A percentile compares a stretch with the other conserved stretches of the same genome.
Evolutionary conservation across 30 jellyfish, hydroid and myxozoan genomes (phyloP).

Genomic region (Aurelia sp.): DNA sequence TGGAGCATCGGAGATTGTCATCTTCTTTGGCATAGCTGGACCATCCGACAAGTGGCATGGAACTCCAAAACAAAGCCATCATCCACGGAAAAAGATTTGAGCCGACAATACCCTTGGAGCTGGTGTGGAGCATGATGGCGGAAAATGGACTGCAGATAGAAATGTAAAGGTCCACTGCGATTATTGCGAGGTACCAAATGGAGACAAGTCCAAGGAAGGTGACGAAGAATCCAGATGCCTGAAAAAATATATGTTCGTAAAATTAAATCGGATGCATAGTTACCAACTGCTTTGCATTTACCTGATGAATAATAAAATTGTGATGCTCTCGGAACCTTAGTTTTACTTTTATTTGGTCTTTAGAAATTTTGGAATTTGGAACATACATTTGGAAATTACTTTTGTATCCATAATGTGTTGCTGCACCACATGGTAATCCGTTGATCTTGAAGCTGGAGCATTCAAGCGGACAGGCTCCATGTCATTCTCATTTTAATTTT

Average conservation of each 20-base stretch:
- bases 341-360: too few relatives aligned
- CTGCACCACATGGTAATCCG: too few relatives aligned
- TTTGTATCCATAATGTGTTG: too few relatives aligned
- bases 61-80: conserved; percentile 68
- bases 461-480: too few relatives aligned
- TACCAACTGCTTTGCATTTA: too few relatives aligned
- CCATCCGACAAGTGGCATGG: conserved; percentile 80
- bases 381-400: too few relatives aligned
- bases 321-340: too few relatives aligned
- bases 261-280: neutral
- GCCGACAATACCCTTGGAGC: neutral
- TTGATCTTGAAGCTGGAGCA: too few relatives aligned
- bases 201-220: conserved; percentile 79
- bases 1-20: conserved; percentile 69
- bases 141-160: conserved; percentile 68
- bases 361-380: too few relatives aligned
- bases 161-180: conserved; percentile 60
- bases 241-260: neutral
- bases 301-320: too few relatives aligned
- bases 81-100: conserved; percentile 57
- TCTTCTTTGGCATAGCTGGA: conserved; percentile 69
- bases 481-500: too few relatives aligned
- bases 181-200: conserved; percentile 46
- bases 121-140: conserved; percentile 36
- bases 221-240: conserved; percentile 77